These are phyloP conservation scores for Apogon hyalosoma DNA, from an alignment of 2,797 vertebrate genomes.

Conservation along the genomic window DNA sequence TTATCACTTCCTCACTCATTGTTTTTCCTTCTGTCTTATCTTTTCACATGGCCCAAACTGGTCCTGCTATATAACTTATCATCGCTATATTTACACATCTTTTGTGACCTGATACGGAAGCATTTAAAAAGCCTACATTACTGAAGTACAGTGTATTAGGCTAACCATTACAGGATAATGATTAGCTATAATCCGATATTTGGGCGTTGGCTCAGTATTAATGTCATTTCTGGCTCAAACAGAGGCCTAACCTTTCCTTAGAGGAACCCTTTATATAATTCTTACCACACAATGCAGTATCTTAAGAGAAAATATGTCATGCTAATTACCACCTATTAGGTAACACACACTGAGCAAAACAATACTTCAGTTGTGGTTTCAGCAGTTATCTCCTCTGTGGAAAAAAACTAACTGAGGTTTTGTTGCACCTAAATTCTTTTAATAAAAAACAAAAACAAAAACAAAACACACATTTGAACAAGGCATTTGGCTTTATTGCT, in stretches of 20 bases:
- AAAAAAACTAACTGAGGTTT: too few species aligned
- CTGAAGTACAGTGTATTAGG: background rate
- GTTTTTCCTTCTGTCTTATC: background rate
- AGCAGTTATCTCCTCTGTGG: background rate
- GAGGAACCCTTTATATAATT: background rate
- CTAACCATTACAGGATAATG: background rate
- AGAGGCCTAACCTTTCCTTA: background rate
- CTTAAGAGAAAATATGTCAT: background rate
- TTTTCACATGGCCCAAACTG: background rate
- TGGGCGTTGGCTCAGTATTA: background rate
- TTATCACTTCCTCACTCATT: slow-evolving; percentile 3
- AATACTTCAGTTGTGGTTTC: background rate
- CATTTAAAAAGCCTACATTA: background rate
- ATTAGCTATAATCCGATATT: background rate
- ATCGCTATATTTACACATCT: background rate
- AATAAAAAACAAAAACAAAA: too few species aligned
- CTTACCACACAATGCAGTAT: background rate
- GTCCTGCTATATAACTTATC: background rate
- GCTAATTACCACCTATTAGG: background rate
- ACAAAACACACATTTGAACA: too few species aligned
- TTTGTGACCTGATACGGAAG: background rate
- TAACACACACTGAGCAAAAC: background rate
- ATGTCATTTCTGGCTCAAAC: slow-evolving; percentile 1
- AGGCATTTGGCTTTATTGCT: too few species aligned
- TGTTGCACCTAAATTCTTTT: too few species aligned